These are phyloP conservation scores for Chymomyza costata DNA, from an alignment of 1,140 invertebrate genomes.

Conservation along the genomic window DNA sequence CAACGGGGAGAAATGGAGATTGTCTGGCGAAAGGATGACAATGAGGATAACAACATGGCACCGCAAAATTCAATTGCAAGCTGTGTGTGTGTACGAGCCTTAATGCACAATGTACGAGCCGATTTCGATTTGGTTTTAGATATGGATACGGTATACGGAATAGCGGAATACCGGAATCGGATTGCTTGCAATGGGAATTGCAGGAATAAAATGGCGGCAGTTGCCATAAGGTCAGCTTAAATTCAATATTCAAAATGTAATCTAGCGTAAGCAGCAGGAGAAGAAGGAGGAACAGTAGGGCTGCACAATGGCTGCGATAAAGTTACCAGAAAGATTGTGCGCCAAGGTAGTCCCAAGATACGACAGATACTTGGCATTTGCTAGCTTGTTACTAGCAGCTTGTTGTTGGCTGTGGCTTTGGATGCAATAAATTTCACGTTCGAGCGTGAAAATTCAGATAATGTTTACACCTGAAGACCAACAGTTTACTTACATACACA, in stretches of 20 bases:
- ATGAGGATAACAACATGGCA: slow-evolving; percentile 19
- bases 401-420: slow-evolving; percentile 8
- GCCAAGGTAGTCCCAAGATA: slow-evolving; percentile 36
- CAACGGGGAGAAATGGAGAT: neutral
- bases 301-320: slow-evolving; percentile 51
- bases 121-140: too few species aligned
- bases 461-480: slow-evolving; percentile 63
- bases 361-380: slow-evolving; percentile 13
- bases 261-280: slow-evolving; percentile 49
- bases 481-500: too few species aligned
- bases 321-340: too few species aligned
- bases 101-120: slow-evolving; percentile 17
- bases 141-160: too few species aligned
- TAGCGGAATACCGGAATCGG: too few species aligned
- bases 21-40: slow-evolving; percentile 2
- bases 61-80: slow-evolving; percentile 62
- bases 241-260: slow-evolving; percentile 73
- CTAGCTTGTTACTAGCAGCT: neutral
- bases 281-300: too few species aligned
- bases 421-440: slow-evolving; percentile 47
- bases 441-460: slow-evolving; percentile 52
- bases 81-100: neutral
- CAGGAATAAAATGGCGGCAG: too few species aligned
- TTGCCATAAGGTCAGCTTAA: slow-evolving; percentile 30
- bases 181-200: too few species aligned